phyloP scores from a whole-genome alignment of 2,797 vertebrate species.

The Simalia tracyae region DNA sequence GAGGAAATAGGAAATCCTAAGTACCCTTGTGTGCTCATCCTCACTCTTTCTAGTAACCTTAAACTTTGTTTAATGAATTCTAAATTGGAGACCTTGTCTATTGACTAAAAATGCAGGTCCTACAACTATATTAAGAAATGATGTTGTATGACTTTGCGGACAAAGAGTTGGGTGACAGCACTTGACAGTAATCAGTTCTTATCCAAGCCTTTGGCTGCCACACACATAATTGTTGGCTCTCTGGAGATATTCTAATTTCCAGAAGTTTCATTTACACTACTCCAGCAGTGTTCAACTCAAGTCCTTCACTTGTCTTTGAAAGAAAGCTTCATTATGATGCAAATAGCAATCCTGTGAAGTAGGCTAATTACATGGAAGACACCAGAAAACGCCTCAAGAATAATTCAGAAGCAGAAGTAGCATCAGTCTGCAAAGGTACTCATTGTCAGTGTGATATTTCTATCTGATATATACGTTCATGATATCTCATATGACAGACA shows the following conservation, averaged over 20 bases:
- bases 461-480: not conserved
- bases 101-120: not conserved
- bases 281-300: not conserved
- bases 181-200: not conserved
- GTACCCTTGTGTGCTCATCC: not conserved
- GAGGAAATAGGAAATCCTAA: not conserved
- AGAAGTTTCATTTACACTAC: constrained; percentile 7
- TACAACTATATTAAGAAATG: not conserved
- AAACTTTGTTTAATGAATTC: not conserved
- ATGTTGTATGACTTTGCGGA: not conserved
- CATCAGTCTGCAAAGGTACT: constrained; percentile 32
- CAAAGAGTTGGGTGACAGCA: not conserved
- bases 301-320: constrained; percentile 25
- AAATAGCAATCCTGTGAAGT: constrained; percentile 38
- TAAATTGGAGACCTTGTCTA: not conserved
- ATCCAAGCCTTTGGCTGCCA: not conserved
- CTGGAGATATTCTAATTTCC: constrained; percentile 10
- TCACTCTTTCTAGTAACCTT: not conserved
- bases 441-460: constrained; percentile 27
- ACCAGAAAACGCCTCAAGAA: constrained; percentile 26
- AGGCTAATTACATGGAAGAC: constrained; percentile 27
- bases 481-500: not conserved
- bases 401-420: constrained; percentile 28
- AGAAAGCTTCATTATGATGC: constrained; percentile 47
- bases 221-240: not conserved